Evolutionary conservation across 2,113 vertebrate species (phyloP).

Genomic region (Macquaria ambigua): DNA sequence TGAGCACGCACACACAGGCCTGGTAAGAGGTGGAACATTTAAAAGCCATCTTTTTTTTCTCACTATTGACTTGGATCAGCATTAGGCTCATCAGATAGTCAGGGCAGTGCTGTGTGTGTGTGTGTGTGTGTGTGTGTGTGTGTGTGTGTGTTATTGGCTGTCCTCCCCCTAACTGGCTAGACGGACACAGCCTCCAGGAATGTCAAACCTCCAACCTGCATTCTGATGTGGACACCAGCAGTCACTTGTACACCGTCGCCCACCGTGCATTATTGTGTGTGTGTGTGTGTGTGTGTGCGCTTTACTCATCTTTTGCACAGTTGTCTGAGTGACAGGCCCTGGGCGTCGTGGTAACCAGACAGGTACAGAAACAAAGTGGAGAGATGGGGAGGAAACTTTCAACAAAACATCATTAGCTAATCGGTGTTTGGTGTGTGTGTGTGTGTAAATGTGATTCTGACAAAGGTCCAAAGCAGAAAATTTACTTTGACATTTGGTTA

Average conservation of each 20-base stretch:
- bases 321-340: slow-evolving; percentile 64
- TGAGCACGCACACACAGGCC: slow-evolving; percentile 25
- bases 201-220: slow-evolving; percentile 85
- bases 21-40: slow-evolving; percentile 67
- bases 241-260: slow-evolving; percentile 67
- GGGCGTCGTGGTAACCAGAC: slow-evolving; percentile 49
- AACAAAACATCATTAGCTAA: slow-evolving; percentile 49
- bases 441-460: neutral
- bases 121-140: slow-evolving; percentile 53
- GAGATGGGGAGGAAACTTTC: slow-evolving; percentile 49
- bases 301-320: slow-evolving; percentile 48
- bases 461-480: neutral
- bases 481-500: neutral
- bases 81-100: slow-evolving; percentile 81
- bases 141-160: slow-evolving; percentile 76
- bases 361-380: slow-evolving; percentile 57
- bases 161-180: slow-evolving; percentile 82
- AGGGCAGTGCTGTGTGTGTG: slow-evolving; percentile 34
- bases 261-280: slow-evolving; percentile 33
- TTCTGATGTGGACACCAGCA: slow-evolving; percentile 82
- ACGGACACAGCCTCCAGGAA: slow-evolving; percentile 85
- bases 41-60: slow-evolving; percentile 69
- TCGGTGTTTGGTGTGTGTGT: neutral
- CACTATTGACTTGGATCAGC: slow-evolving; percentile 79
- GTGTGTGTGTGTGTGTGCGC: slow-evolving; percentile 19